Evolutionary conservation across 2,113 vertebrate species (phyloP).

Genomic region (Cheilinus undulatus): DNA sequence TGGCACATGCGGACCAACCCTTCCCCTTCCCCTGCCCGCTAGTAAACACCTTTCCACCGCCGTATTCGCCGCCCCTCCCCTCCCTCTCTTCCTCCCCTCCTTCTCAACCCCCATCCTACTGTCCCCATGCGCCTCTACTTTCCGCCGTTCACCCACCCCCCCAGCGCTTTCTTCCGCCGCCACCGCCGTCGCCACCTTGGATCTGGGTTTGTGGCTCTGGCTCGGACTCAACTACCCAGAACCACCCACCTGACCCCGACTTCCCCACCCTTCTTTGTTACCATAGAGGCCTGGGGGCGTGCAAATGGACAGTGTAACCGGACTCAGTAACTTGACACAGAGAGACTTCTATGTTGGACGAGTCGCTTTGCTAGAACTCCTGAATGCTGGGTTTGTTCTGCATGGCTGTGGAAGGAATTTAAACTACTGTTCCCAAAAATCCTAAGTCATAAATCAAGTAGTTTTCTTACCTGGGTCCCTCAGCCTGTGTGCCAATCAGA

Average conservation of each 20-base stretch:
- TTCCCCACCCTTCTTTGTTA: conserved; percentile 46
- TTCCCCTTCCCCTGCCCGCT: conserved; percentile 60
- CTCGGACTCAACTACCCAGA: conserved; percentile 72
- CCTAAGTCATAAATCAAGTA: conserved; percentile 12
- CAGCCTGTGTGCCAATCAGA: conserved; percentile 63
- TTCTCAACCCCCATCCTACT: conserved; percentile 22
- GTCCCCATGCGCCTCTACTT: conserved; percentile 70
- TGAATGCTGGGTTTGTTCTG: conserved; percentile 49
- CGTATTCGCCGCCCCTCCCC: conserved; percentile 74
- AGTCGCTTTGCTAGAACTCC: conserved; percentile 59
- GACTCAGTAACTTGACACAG: conserved; percentile 39
- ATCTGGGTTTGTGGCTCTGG: conserved; percentile 73
- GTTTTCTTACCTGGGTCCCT: conserved; percentile 30
- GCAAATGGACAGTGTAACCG: conserved; percentile 52
- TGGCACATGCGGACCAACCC: conserved; percentile 57
- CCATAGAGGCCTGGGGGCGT: conserved; percentile 46
- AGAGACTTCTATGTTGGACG: conserved; percentile 56
- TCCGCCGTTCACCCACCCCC: conserved; percentile 76
- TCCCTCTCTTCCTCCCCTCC: conserved; percentile 14
- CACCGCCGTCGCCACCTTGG: conserved; percentile 74
- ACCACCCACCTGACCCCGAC: conserved; percentile 67
- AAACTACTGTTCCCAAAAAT: conserved; percentile 12
- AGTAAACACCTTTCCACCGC: conserved; percentile 73
- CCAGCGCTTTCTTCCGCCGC: conserved; percentile 73
- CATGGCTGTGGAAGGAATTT: conserved; percentile 50